Evolutionary conservation across 2,888 invertebrate genomes (phyloP).

Genomic region (Colletes collaris): DNA sequence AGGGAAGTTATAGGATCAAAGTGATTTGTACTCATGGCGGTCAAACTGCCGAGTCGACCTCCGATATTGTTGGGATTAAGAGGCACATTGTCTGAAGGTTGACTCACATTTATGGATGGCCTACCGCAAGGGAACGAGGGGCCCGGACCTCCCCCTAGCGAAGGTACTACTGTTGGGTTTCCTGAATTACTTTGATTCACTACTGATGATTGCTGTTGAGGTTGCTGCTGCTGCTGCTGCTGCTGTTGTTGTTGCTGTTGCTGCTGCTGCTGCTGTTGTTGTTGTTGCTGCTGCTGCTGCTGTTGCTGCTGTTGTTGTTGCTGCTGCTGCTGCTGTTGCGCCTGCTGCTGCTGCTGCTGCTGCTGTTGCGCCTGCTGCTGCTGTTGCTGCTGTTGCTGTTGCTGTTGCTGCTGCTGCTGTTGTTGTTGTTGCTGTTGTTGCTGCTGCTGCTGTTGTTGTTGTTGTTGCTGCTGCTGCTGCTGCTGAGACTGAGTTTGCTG

Average conservation of each 20-base stretch:
- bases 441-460: constrained; percentile 77
- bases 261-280: constrained; percentile 77
- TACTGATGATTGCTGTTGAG: constrained; percentile 77
- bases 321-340: constrained; percentile 77
- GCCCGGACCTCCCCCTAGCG: constrained; percentile 74
- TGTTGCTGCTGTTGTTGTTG: constrained; percentile 80
- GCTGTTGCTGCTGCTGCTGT: constrained; percentile 78
- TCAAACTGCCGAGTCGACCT: constrained; percentile 78
- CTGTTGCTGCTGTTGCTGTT: constrained; percentile 77
- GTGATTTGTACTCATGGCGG: constrained; percentile 84
- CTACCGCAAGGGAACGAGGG: constrained; percentile 77
- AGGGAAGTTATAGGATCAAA: constrained; percentile 97
- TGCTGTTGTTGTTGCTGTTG: constrained; percentile 78
- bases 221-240: constrained; percentile 74
- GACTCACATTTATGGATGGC: constrained; percentile 77
- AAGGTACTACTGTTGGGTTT: constrained; percentile 59
- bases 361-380: constrained; percentile 71
- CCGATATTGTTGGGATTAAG: constrained; percentile 87
- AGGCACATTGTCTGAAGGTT: constrained; percentile 86
- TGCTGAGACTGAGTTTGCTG: constrained; percentile 77
- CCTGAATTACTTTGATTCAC: constrained; percentile 75
- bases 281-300: constrained; percentile 76
- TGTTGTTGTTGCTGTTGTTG: constrained; percentile 77
- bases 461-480: constrained; percentile 79
- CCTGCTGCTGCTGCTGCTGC: constrained; percentile 72